Percentiles rank a stretch among this genome's conserved stretches.
These are phyloP conservation scores for Oceanites oceanicus DNA, from an alignment of 2,113 vertebrate genomes.

Conservation along the genomic window DNA sequence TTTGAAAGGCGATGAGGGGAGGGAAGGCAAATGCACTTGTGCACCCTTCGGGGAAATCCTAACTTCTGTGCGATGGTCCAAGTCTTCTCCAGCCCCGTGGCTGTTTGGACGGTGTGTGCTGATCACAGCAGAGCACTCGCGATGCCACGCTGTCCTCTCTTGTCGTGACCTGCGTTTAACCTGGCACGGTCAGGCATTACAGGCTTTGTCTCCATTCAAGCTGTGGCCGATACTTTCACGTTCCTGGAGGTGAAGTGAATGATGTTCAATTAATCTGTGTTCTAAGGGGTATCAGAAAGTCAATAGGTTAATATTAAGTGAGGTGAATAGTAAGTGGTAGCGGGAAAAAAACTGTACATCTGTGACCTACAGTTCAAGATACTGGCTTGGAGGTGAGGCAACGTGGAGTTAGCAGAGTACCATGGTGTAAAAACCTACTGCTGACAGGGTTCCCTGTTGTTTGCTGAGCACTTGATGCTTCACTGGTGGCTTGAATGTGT, in stretches of 20 bases:
- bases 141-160: neutral
- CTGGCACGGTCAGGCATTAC: neutral
- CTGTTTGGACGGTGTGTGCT: fast-evolving
- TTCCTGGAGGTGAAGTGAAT: conserved; percentile 3
- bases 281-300: conserved; percentile 26
- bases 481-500: neutral
- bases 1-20: fast-evolving
- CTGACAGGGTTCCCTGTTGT: neutral
- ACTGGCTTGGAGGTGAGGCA: neutral
- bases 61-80: fast-evolving
- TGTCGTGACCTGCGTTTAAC: neutral
- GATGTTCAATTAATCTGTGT: conserved; percentile 39
- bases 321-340: conserved; percentile 13
- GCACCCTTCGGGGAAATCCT: neutral
- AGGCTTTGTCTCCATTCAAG: neutral
- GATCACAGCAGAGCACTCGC: neutral
- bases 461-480: conserved; percentile 13
- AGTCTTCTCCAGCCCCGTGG: neutral
- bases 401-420: neutral
- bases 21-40: neutral
- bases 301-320: conserved; percentile 35
- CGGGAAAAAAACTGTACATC: fast-evolving
- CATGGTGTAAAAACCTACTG: neutral
- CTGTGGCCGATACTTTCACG: neutral
- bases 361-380: neutral